Conservation (phyloP, 2,113 vertebrate genomes). For the Melospiza melodia region DNA sequence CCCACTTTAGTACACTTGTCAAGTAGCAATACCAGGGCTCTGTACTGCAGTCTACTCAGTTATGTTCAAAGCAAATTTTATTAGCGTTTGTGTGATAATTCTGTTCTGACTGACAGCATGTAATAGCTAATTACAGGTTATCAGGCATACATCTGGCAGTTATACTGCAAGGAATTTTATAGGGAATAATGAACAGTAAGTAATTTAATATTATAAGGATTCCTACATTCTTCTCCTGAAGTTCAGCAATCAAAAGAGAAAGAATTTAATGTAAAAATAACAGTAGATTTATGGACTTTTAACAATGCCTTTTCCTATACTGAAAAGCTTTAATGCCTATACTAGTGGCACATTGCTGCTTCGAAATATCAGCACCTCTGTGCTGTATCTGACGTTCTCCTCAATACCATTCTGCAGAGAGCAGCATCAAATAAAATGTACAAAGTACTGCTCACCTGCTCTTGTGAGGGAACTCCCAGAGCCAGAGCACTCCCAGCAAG, state of each 20-base stretch:
- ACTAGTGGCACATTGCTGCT: neutral
- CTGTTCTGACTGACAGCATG: conserved; percentile 8
- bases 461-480: neutral
- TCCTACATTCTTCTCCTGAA: neutral
- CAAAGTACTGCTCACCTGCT: neutral
- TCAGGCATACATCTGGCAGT: neutral
- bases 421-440: neutral
- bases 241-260: neutral
- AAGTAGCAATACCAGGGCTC: neutral
- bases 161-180: neutral
- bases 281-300: neutral
- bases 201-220: conserved; percentile 1
- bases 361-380: neutral
- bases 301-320: neutral
- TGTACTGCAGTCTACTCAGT: neutral
- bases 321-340: neutral
- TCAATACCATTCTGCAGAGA: neutral
- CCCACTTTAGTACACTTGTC: neutral
- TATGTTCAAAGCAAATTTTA: conserved; percentile 21
- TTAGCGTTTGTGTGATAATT: neutral
- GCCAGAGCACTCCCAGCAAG: neutral
- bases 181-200: neutral
- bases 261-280: neutral
- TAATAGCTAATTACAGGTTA: neutral
- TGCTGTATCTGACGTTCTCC: neutral